Conservation (phyloP, 92 coral and sea anemone genomes). For the Muricea muricata region DNA sequence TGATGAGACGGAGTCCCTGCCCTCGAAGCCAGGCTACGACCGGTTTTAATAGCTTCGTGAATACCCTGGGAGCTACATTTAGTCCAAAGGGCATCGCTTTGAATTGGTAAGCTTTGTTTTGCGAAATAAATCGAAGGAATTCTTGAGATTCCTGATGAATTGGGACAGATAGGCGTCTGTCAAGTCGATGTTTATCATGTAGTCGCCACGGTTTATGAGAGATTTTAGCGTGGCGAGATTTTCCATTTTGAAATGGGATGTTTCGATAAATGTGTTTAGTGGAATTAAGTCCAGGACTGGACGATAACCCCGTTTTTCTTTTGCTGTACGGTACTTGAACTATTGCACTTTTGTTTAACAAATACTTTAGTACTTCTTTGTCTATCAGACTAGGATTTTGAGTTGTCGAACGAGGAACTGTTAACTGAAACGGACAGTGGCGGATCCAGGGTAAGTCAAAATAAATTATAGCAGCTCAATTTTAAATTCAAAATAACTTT, state of each 20-base stretch:
- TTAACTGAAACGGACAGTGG: too few relatives aligned
- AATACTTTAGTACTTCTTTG: slow-evolving; percentile 34
- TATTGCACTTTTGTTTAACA: slow-evolving; percentile 49
- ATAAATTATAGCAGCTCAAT: too few relatives aligned
- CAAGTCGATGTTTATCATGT: slow-evolving; percentile 65
- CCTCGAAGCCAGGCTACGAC: slow-evolving; percentile 52
- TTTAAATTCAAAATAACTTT: too few relatives aligned
- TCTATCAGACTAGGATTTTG: not conserved
- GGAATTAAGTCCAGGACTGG: slow-evolving; percentile 60
- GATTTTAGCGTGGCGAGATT: slow-evolving; percentile 40
- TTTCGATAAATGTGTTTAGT: slow-evolving; percentile 56
- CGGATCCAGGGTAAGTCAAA: too few relatives aligned
- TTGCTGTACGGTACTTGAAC: slow-evolving; percentile 43
- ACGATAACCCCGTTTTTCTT: slow-evolving; percentile 49
- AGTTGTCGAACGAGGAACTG: slow-evolving; percentile 43
- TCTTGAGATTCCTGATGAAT: slow-evolving; percentile 53
- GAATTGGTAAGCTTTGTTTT: slow-evolving; percentile 24
- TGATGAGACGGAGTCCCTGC: slow-evolving; percentile 47
- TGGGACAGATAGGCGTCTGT: slow-evolving; percentile 56
- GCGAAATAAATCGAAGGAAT: slow-evolving; percentile 61
- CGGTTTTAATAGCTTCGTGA: slow-evolving; percentile 46
- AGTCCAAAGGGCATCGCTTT: slow-evolving; percentile 52
- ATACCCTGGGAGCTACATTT: slow-evolving; percentile 45
- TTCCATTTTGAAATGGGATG: slow-evolving; percentile 63
- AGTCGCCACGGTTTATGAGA: slow-evolving; percentile 54